A percentile compares a stretch with the other conserved stretches of the same genome.
phyloP scores from a whole-genome alignment of 2,113 vertebrate species.

The Typhlomys cinereus region DNA sequence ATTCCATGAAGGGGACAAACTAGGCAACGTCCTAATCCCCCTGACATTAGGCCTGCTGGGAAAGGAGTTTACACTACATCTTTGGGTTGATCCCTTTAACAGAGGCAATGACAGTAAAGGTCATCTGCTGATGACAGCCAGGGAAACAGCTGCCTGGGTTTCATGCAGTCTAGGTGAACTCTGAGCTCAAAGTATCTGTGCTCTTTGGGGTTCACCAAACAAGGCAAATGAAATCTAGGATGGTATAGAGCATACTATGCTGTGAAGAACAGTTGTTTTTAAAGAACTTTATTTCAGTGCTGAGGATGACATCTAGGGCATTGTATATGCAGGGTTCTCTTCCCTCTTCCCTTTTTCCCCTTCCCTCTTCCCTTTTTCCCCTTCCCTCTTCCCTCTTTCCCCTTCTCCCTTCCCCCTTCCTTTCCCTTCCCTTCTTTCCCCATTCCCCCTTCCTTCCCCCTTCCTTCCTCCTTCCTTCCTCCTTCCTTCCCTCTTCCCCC shows the following conservation, averaged over 20 bases:
- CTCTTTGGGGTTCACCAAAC: not conserved
- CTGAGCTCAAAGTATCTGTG: not conserved
- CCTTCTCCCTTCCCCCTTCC: too few relatives aligned
- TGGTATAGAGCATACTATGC: not conserved
- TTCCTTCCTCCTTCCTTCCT: too few relatives aligned
- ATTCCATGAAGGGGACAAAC: slow-evolving; percentile 51
- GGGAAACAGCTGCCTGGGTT: slow-evolving; percentile 31
- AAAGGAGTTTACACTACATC: slow-evolving; percentile 50
- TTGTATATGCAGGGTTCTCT: too few relatives aligned
- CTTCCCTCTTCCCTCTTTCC: too few relatives aligned
- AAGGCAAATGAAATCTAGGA: not conserved
- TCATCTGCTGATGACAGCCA: slow-evolving; percentile 28
- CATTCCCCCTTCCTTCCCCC: too few relatives aligned
- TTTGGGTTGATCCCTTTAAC: slow-evolving; percentile 2
- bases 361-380: too few relatives aligned
- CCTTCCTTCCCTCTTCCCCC: too few relatives aligned
- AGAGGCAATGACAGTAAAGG: not conserved
- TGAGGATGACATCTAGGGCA: too few relatives aligned
- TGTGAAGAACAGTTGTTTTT: not conserved
- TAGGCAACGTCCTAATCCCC: slow-evolving; percentile 56
- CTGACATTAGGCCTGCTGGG: slow-evolving; percentile 17
- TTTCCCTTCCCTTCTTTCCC: too few relatives aligned
- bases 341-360: too few relatives aligned
- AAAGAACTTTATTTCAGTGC: too few relatives aligned
- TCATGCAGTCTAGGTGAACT: not conserved